phyloP scores from a whole-genome alignment of 2,888 invertebrate species.

The Diarsia rubi region DNA sequence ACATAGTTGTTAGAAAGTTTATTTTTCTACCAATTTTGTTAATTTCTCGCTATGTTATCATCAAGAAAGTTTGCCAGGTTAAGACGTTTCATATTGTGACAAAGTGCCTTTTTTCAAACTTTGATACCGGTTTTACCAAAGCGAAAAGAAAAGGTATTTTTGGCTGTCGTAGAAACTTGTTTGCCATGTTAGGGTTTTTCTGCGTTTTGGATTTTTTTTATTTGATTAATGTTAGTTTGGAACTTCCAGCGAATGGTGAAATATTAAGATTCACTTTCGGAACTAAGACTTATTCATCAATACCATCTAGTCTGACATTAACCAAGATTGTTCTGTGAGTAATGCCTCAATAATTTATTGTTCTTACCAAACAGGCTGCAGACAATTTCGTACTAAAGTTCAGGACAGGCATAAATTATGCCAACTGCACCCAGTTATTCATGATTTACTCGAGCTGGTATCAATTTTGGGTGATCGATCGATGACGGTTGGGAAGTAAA shows the following conservation, averaged over 20 bases:
- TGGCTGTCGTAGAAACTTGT: neutral
- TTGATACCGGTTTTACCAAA: constrained; percentile 20
- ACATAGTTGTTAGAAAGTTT: constrained; percentile 35
- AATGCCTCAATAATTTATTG: constrained; percentile 79
- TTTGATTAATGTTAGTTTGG: neutral
- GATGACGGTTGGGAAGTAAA: neutral
- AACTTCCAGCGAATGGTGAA: constrained; percentile 4
- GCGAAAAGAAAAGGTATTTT: neutral
- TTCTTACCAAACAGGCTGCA: constrained; percentile 74
- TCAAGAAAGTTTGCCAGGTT: constrained; percentile 8
- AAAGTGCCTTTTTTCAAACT: constrained; percentile 6
- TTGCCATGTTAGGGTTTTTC: neutral
- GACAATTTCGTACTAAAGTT: constrained; percentile 77
- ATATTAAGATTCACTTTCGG: constrained; percentile 23
- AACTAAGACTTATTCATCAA: constrained; percentile 48
- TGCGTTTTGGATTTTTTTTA: neutral
- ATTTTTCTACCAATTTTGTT: constrained; percentile 4
- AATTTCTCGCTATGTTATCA: constrained; percentile 2
- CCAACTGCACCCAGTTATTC: constrained; percentile 74
- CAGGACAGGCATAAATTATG: constrained; percentile 79
- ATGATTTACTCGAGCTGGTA: constrained; percentile 67
- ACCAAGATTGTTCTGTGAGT: constrained; percentile 69
- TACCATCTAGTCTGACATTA: constrained; percentile 55
- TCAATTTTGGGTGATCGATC: constrained; percentile 24
- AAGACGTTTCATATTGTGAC: constrained; percentile 25